A percentile compares a stretch with the other conserved stretches of the same genome.
These are phyloP conservation scores for Sitta carolinensis DNA, from an alignment of 2,797 vertebrate species.

Conservation along the genomic window DNA sequence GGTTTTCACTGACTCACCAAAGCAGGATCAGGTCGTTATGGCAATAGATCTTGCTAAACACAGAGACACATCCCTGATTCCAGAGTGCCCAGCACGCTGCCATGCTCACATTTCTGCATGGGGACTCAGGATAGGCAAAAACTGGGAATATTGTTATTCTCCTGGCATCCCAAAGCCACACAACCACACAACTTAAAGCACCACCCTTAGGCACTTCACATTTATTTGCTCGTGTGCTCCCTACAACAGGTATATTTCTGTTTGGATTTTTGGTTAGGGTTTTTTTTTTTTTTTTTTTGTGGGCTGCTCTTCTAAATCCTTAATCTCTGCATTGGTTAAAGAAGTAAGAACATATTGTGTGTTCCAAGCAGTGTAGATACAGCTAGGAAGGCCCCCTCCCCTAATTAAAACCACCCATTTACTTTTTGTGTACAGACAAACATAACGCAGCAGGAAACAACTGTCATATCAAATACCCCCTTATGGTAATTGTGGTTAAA, in stretches of 20 bases:
- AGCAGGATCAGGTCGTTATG: background rate
- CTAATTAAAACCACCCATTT: slow-evolving; percentile 32
- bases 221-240: background rate
- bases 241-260: background rate
- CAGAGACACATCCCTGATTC: background rate
- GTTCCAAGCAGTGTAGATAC: background rate
- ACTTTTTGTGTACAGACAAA: slow-evolving; percentile 3
- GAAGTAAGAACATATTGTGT: background rate
- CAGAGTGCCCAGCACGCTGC: background rate
- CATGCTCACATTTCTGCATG: background rate
- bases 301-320: background rate
- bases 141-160: background rate
- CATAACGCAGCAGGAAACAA: slow-evolving; percentile 46
- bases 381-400: background rate
- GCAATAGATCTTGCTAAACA: background rate
- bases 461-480: slow-evolving; percentile 38
- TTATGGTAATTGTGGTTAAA: slow-evolving; percentile 34
- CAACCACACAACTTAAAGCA: background rate
- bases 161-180: background rate
- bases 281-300: too few species aligned
- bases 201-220: background rate
- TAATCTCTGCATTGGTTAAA: background rate
- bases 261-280: background rate
- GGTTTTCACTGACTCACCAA: background rate
- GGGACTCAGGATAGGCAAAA: background rate